phyloP scores from a whole-genome alignment of 2,888 invertebrate genomes.

The Hofmannophila pseudospretella region DNA sequence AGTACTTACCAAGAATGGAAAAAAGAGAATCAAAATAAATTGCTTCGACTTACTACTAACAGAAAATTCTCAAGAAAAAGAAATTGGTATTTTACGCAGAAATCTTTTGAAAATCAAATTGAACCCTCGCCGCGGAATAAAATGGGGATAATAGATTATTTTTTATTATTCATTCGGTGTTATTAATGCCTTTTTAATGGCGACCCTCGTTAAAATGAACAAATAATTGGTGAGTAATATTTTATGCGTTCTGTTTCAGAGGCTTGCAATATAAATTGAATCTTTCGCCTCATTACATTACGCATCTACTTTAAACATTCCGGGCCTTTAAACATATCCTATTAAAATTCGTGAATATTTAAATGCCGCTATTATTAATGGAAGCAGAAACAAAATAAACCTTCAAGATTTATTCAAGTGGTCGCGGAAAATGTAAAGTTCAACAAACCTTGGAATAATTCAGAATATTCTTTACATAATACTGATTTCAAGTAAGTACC shows the following conservation, averaged over 20 bases:
- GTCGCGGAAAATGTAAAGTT: conserved; percentile 22
- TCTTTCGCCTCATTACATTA: not conserved
- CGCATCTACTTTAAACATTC: not conserved
- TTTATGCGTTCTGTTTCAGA: conserved; percentile 16
- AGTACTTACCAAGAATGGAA: no score
- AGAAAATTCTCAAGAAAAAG: not conserved
- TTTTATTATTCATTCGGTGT: conserved; percentile 17
- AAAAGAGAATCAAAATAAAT: conserved; percentile 15
- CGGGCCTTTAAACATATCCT: no score
- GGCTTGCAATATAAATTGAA: conserved; percentile 9
- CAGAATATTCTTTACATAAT: conserved; percentile 16
- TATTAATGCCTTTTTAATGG: conserved; percentile 29
- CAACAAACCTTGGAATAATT: conserved; percentile 39
- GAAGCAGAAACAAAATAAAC: conserved; percentile 20
- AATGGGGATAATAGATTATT: conserved; percentile 12
- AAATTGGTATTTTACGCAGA: conserved; percentile 1
- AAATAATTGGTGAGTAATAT: conserved; percentile 17
- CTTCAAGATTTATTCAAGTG: conserved; percentile 45
- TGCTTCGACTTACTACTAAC: not conserved
- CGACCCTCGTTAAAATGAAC: conserved; percentile 17
- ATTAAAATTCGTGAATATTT: not conserved
- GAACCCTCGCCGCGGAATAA: conserved; percentile 6
- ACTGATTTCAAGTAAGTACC: conserved; percentile 46
- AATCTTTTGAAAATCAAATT: conserved; percentile 8
- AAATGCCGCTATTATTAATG: not conserved